Percentiles rank a stretch among this genome's conserved stretches.
Conservation (phyloP, 2,888 invertebrate genomes). For the Cabera pusaria region DNA sequence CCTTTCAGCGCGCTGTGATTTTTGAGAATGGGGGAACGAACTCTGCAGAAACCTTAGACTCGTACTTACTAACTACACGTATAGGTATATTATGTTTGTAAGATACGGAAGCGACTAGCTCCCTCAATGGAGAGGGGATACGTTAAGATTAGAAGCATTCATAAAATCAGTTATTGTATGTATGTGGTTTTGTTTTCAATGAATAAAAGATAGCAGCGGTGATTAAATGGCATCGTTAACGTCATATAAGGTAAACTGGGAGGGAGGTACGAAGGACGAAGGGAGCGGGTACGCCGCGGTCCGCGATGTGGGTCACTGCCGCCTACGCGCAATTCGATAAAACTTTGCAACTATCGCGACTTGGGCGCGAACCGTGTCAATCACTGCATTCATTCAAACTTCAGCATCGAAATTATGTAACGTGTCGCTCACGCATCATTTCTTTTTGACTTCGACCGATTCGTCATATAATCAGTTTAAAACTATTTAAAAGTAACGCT, state of each 20-base stretch:
- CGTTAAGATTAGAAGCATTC: not conserved
- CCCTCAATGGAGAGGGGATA: not conserved
- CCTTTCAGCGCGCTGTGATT: constrained; percentile 16
- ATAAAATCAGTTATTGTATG: not conserved
- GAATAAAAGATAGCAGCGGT: constrained; percentile 12
- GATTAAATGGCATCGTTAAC: constrained; percentile 25
- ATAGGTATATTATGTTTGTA: too few species aligned
- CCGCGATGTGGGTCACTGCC: constrained; percentile 77
- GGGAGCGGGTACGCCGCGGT: constrained; percentile 63
- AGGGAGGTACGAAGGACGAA: constrained; percentile 53
- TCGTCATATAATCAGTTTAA: constrained; percentile 1
- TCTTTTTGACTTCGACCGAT: too few species aligned
- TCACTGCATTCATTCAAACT: constrained; percentile 26
- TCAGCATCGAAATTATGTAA: constrained; percentile 4
- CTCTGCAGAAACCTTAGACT: constrained; percentile 4
- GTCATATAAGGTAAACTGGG: constrained; percentile 20
- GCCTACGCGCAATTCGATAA: constrained; percentile 78
- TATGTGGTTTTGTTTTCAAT: constrained; percentile 1
- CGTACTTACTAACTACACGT: not conserved
- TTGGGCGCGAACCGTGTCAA: constrained; percentile 38
- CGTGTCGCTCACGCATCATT: not conserved
- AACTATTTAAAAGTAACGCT: constrained; percentile 18
- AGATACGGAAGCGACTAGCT: constrained; percentile 1
- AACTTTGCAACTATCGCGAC: constrained; percentile 65
- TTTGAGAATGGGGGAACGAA: constrained; percentile 20